Percentiles rank a stretch among this genome's conserved stretches.
phyloP scores from a whole-genome alignment of 2,797 vertebrate genomes.

The Austrolebias charrua region DNA sequence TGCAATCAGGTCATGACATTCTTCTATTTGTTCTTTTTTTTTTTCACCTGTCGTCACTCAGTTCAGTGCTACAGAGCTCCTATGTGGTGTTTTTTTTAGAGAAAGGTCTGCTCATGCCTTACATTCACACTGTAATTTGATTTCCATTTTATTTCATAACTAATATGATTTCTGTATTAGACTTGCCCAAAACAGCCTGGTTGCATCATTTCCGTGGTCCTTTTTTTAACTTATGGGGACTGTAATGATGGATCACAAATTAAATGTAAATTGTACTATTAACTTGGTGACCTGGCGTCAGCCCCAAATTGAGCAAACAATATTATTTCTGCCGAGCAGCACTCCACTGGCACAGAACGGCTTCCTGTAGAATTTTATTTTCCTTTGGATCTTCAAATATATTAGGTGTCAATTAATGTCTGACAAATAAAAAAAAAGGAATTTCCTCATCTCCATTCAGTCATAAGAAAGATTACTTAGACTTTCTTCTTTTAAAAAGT shows the following conservation, averaged over 20 bases:
- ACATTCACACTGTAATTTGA: conserved; percentile 26
- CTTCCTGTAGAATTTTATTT: conserved; percentile 15
- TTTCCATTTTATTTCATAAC: conserved; percentile 17
- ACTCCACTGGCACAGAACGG: conserved; percentile 17
- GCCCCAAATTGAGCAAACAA: conserved; percentile 28
- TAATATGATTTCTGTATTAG: conserved; percentile 12
- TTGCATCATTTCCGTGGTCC: conserved; percentile 18
- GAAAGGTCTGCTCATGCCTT: conserved; percentile 5
- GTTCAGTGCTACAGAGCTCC: conserved; percentile 7
- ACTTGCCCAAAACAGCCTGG: background rate
- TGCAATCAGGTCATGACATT: conserved; percentile 42
- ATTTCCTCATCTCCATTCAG: background rate
- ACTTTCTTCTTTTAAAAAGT: background rate
- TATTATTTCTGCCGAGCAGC: conserved; percentile 17
- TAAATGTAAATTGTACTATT: conserved; percentile 37
- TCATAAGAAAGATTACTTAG: background rate
- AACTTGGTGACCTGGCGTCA: conserved; percentile 27
- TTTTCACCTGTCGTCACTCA: conserved; percentile 26
- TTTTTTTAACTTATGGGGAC: conserved; percentile 25
- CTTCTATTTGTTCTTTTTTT: conserved; percentile 26
- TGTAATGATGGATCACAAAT: conserved; percentile 29
- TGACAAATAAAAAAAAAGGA: background rate
- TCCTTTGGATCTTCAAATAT: conserved; percentile 5
- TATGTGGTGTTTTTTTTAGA: background rate
- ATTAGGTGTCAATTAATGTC: conserved; percentile 11